Percentiles rank a stretch among this genome's conserved stretches.
Evolutionary conservation across 2,888 invertebrate genomes (phyloP).

Genomic region (Athrips mouffetella): DNA sequence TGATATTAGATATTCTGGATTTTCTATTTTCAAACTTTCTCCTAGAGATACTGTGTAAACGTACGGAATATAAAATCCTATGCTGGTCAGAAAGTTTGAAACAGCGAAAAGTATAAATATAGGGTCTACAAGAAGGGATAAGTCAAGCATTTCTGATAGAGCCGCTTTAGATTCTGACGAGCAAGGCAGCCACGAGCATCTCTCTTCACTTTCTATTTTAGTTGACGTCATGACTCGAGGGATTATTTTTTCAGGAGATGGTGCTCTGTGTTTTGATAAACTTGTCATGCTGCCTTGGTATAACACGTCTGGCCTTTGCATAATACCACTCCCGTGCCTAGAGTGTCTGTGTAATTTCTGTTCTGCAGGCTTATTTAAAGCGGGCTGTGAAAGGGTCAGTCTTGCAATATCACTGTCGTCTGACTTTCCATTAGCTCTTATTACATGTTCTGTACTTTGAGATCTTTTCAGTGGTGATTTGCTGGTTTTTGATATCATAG

Average conservation of each 20-base stretch:
- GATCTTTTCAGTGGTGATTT: slow-evolving; percentile 74
- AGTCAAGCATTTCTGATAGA: slow-evolving; percentile 89
- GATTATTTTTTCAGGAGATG: slow-evolving; percentile 63
- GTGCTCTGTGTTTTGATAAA: slow-evolving; percentile 74
- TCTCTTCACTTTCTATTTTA: slow-evolving; percentile 56
- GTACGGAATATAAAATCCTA: slow-evolving; percentile 96
- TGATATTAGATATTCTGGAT: slow-evolving; percentile 85
- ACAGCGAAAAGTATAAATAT: slow-evolving; percentile 93
- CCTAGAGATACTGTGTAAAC: slow-evolving; percentile 90
- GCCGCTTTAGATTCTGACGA: slow-evolving; percentile 84
- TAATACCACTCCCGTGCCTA: slow-evolving; percentile 84
- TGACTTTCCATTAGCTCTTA: slow-evolving; percentile 56
- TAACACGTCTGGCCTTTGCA: slow-evolving; percentile 92
- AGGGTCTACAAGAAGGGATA: slow-evolving; percentile 89
- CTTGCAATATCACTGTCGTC: slow-evolving; percentile 69
- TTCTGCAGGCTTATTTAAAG: slow-evolving; percentile 73
- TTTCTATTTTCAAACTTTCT: slow-evolving; percentile 77
- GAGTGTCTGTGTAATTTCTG: slow-evolving; percentile 49
- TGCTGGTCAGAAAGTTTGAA: slow-evolving; percentile 96
- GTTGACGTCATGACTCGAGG: slow-evolving; percentile 44
- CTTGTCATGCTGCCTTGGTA: slow-evolving; percentile 87
- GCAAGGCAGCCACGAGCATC: slow-evolving; percentile 81
- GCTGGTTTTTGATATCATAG: slow-evolving; percentile 59
- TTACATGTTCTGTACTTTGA: slow-evolving; percentile 78
- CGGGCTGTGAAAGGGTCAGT: slow-evolving; percentile 85